Percentiles rank a stretch among this genome's conserved stretches.
phyloP scores from a whole-genome alignment of 2,888 invertebrate species.

The Heliconius ismenius region DNA sequence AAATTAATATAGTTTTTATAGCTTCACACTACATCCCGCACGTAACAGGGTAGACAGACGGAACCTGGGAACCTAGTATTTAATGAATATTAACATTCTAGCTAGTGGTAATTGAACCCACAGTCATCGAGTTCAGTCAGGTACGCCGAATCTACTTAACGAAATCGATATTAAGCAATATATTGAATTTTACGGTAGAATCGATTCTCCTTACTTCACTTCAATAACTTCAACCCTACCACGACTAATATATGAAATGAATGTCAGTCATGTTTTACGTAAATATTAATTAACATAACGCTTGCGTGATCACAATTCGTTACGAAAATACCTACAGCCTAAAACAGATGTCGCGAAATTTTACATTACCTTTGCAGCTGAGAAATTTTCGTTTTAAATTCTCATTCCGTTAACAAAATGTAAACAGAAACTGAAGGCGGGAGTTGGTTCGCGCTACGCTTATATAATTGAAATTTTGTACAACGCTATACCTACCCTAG shows the following conservation, averaged over 20 bases:
- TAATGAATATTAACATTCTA: background rate
- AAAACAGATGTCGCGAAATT: constrained; percentile 50
- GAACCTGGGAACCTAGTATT: too few relatives aligned
- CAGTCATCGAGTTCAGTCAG: background rate
- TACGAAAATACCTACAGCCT: constrained; percentile 33
- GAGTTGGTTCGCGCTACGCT: constrained; percentile 54
- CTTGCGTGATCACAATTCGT: constrained; percentile 36
- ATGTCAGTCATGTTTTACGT: constrained; percentile 6
- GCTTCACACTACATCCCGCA: too few relatives aligned
- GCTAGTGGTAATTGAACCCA: background rate
- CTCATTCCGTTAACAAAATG: constrained; percentile 76
- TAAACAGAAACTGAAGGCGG: constrained; percentile 66
- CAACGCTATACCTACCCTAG: constrained; percentile 54
- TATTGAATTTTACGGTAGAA: background rate
- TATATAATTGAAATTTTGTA: constrained; percentile 75
- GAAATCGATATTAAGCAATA: constrained; percentile 1
- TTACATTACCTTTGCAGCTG: constrained; percentile 66
- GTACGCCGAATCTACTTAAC: background rate
- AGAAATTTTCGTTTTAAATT: constrained; percentile 73
- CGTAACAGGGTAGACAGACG: too few relatives aligned
- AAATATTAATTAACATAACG: constrained; percentile 31
- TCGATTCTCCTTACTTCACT: constrained; percentile 1
- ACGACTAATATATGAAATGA: constrained; percentile 3
- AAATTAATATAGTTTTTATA: too few relatives aligned
- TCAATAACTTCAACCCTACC: background rate